Evolutionary conservation across 2,797 vertebrate genomes (phyloP), one percentile per base, ranked within the genome.

Genomic region (Poecilia velifera): DNA sequence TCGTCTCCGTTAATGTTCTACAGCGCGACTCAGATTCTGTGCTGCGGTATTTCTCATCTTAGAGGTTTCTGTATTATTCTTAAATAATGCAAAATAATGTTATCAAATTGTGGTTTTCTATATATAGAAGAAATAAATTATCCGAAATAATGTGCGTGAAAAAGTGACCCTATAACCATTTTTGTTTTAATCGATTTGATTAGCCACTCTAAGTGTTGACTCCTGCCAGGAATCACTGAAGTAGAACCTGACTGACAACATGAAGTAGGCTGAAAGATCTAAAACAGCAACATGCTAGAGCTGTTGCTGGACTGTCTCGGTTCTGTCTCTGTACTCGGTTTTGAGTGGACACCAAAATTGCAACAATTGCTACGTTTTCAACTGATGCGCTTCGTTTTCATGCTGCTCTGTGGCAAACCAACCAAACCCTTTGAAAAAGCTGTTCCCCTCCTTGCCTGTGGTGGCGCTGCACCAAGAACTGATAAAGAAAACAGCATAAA

Each of bases 1-100:
- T 34, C 18, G 45, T 79, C 41, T 47, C 72, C 74, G 76, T 51
- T 74, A 73, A 77, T 25, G 77, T 87, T 72, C 76, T 75, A 66
- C 72, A 75, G 55, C 39, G 71, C 31, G 64, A 74, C 55, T 57
- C 55, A 28, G 4, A 31, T 6, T 14, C 57, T 34, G n/a, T 34
- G 57, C 59, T 34, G 8, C 16, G 7, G 59, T 18, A 20, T 36
- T 64, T 18, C 28, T n/a, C 31, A 0, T 18, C 16, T 3, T 36
- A 20, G 6, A 64, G 28, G 20, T 55, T 57, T n/a, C 8, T n/a
- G 1, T 8, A 9, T 59, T 5, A 31, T 4, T 59, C 13, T 31
- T 62, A 31, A 31, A 59, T 57, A 59, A 31, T 59, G 5, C 25
- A 57, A 57, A 57, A 6, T 31, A 1, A 31, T 16, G 12, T 16